Evolutionary conservation across 2,113 vertebrate genomes (phyloP).

Genomic region (Microcebus griseorufus): DNA sequence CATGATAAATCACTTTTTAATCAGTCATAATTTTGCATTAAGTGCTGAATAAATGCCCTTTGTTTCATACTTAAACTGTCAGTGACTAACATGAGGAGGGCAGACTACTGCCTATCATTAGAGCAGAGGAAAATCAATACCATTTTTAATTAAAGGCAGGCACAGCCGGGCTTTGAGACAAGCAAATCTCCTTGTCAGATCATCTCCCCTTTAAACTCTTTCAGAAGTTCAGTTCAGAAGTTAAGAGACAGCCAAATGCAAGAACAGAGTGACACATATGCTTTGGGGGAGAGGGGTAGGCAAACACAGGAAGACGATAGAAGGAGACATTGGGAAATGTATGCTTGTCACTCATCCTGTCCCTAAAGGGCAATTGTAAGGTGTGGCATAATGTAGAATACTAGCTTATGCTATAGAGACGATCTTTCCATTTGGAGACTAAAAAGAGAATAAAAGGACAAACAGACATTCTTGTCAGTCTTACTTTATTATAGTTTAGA

Average conservation of each 20-base stretch:
- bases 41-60: constrained; percentile 87
- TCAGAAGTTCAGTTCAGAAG: constrained; percentile 73
- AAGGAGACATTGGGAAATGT: rapidly evolving
- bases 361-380: background rate
- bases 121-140: constrained; percentile 87
- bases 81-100: constrained; percentile 83
- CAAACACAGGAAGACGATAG: background rate
- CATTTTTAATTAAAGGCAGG: constrained; percentile 88
- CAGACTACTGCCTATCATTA: constrained; percentile 84
- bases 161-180: constrained; percentile 79
- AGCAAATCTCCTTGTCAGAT: constrained; percentile 82
- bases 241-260: constrained; percentile 59
- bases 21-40: constrained; percentile 89
- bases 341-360: background rate
- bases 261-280: background rate
- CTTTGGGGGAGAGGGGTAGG: background rate
- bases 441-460: constrained; percentile 1
- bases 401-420: background rate
- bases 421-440: background rate
- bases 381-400: background rate
- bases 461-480: constrained; percentile 33
- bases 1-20: constrained; percentile 90
- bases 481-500: constrained; percentile 36
- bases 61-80: constrained; percentile 89
- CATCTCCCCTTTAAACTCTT: constrained; percentile 78